A percentile compares a stretch with the other conserved stretches of the same genome.
Conservation (phyloP, 2,888 invertebrate genomes). For the Carpatolechia fugitivella region DNA sequence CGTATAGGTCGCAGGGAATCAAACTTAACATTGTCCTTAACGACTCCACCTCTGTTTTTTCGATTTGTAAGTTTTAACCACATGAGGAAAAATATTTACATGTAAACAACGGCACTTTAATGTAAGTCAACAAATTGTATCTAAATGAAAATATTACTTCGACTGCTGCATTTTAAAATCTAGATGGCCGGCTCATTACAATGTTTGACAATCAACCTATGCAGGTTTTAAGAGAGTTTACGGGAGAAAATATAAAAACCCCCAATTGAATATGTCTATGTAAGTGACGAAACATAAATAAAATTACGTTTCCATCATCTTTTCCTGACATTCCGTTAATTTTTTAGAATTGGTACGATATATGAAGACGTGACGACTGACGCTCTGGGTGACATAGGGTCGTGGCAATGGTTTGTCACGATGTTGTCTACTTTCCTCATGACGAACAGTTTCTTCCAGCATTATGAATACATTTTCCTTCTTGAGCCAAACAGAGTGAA, state of each 20-base stretch:
- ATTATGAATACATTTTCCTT: constrained; percentile 59
- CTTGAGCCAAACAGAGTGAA: constrained; percentile 42
- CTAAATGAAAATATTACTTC: too few relatives aligned
- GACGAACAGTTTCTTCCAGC: constrained; percentile 52
- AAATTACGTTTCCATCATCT: neutral
- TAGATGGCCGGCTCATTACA: neutral
- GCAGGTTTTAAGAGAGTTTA: neutral
- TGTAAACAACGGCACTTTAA: too few relatives aligned
- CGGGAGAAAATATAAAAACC: neutral
- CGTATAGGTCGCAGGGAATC: neutral
- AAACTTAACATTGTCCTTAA: neutral
- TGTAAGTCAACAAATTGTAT: too few relatives aligned
- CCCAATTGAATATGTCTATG: constrained; percentile 2
- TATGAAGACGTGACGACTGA: constrained; percentile 70
- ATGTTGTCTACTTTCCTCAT: constrained; percentile 47
- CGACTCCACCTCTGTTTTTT: neutral
- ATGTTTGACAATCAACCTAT: neutral
- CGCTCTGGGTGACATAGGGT: constrained; percentile 59
- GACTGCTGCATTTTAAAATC: neutral
- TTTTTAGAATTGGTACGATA: constrained; percentile 65
- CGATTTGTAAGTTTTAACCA: neutral
- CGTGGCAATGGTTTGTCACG: constrained; percentile 68
- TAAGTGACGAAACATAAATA: neutral
- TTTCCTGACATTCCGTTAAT: neutral
- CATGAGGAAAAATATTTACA: too few relatives aligned